A percentile compares a stretch with the other conserved stretches of the same genome.
These are phyloP conservation scores for Tetheella fluctuosa DNA, from an alignment of 2,888 invertebrate genomes.

Conservation along the genomic window DNA sequence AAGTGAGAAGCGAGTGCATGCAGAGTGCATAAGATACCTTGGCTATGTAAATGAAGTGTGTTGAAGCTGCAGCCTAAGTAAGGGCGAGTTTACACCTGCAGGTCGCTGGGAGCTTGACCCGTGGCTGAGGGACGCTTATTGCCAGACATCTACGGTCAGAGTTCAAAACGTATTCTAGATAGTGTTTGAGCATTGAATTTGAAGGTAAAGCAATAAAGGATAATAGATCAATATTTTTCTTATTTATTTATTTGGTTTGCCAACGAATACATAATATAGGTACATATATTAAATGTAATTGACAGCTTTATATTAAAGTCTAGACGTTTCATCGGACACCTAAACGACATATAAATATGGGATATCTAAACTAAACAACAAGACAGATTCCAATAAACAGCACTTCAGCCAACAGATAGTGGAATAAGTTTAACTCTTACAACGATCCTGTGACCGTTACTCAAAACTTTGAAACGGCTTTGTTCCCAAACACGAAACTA, in stretches of 20 bases:
- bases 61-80: constrained; percentile 54
- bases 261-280: neutral
- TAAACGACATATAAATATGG: constrained; percentile 50
- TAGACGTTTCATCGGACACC: constrained; percentile 19
- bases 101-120: constrained; percentile 31
- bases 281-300: neutral
- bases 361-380: constrained; percentile 60
- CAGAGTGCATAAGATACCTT: constrained; percentile 74
- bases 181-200: constrained; percentile 1
- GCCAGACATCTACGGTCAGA: constrained; percentile 39
- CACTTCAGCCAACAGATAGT: constrained; percentile 61
- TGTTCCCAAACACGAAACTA: constrained; percentile 82
- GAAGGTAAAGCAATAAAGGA: neutral
- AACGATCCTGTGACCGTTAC: constrained; percentile 80
- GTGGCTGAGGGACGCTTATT: constrained; percentile 26
- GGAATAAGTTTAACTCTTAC: constrained; percentile 71
- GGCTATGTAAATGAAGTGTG: constrained; percentile 71
- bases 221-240: neutral
- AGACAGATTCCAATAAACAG: constrained; percentile 58
- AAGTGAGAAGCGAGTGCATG: constrained; percentile 78
- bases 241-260: no score
- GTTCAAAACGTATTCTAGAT: constrained; percentile 38
- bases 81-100: constrained; percentile 67
- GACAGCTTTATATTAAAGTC: neutral
- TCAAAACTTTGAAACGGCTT: constrained; percentile 77